Evolutionary conservation across 2,113 vertebrate genomes (phyloP), one percentile per base, ranked within the genome.

Genomic region (Misgurnus mizolepis): DNA sequence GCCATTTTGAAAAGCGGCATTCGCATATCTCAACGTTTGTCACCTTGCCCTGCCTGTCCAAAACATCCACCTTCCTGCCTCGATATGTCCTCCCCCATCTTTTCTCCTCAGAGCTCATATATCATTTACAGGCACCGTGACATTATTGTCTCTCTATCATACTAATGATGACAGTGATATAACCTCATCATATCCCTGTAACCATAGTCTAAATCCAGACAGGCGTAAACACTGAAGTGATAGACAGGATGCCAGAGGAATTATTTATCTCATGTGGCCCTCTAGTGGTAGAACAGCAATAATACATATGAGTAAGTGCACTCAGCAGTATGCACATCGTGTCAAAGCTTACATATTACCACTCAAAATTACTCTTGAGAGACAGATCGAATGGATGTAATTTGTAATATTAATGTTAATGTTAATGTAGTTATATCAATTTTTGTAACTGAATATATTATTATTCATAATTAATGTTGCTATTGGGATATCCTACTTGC

Each of bases 261-360:
- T 40, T 5, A 4, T 39, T 34, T 18, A 60, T 76, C 65, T 53
- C 27, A 40, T 81, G n/a, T 65, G 7, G 75, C 75, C 79, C 69
- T 79, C 83, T 69, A 41, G 79, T 84, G 83, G 74, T n/a, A 49
- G 18, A 62, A 73, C 40, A 27, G 40, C 1, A 22, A 60, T 27
- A 74, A 5, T 72, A 5, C 40, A 60, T 15, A 15, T 45, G 11
- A 72, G 9, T 8, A 27, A 2, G 47, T 4, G 53, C 3, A 68
- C 55, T 5, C 15, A 47, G 45, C 45, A 47, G 7, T 7, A 2
- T 4, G 45, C 10, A 47, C 27, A 22, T 22, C 1, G 22, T 22
- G 22, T 22, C 22, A 22, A 22, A 22, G 22, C 22, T 22, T 22
- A 22, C 22, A 34, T 34, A 34, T 34, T 34, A 1, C 27, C 3